Percentiles rank a stretch among this genome's conserved stretches.
phyloP scores from a whole-genome alignment of 2,113 vertebrate genomes.

The Candoia aspera region DNA sequence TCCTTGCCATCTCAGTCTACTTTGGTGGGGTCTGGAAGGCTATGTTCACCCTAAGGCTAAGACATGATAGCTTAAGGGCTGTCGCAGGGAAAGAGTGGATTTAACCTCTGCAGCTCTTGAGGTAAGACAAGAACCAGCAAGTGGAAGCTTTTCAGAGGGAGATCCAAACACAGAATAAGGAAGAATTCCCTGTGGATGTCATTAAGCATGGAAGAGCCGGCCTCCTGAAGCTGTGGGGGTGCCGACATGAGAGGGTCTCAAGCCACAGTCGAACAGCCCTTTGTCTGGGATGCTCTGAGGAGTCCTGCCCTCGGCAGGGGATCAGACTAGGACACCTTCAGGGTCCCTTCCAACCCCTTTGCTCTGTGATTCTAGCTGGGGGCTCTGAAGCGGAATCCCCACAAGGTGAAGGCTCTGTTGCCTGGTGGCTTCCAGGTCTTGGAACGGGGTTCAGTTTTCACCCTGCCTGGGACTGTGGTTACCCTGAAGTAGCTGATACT shows the following conservation, averaged over 20 bases:
- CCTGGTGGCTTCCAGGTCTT: not conserved
- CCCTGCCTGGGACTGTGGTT: not conserved
- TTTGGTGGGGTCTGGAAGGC: not conserved
- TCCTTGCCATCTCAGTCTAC: not conserved
- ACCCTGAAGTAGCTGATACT: not conserved
- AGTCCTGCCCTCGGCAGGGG: not conserved
- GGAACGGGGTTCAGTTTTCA: not conserved
- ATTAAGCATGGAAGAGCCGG: not conserved
- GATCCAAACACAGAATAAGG: not conserved
- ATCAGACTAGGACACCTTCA: not conserved
- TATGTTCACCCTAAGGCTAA: not conserved
- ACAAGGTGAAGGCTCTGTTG: not conserved
- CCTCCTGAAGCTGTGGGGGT: not conserved
- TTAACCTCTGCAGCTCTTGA: not conserved
- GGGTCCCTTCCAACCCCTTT: not conserved
- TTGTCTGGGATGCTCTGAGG: not conserved
- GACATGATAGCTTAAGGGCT: not conserved
- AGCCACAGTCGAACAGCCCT: not conserved
- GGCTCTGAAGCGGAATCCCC: not conserved
- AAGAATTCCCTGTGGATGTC: not conserved
- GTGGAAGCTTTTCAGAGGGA: not conserved
- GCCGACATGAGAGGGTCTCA: not conserved
- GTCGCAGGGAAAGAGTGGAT: not conserved
- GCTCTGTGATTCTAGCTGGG: not conserved
- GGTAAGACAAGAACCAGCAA: not conserved